Conservation (phyloP, 2,888 invertebrate genomes). For the Rhingia campestris region DNA sequence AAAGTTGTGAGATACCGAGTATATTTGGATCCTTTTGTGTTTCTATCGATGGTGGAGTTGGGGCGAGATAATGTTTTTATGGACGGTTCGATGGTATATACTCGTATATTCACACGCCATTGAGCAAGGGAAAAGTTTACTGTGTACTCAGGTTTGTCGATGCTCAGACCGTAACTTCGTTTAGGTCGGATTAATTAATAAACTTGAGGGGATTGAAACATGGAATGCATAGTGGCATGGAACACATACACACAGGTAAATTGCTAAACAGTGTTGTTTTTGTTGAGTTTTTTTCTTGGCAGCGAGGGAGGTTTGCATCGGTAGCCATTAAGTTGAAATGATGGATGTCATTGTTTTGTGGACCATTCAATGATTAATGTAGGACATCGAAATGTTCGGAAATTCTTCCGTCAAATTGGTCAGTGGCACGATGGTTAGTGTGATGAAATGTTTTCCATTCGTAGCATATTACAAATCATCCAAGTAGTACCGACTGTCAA, state of each 20-base stretch:
- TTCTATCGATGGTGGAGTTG: neutral
- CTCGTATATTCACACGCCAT: slow-evolving; percentile 24
- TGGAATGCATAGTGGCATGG: slow-evolving; percentile 8
- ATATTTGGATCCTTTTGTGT: neutral
- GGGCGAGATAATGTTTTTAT: slow-evolving; percentile 21
- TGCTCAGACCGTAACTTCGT: slow-evolving; percentile 18
- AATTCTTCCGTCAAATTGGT: no score
- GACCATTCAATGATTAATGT: no score
- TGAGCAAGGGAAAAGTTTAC: slow-evolving; percentile 22
- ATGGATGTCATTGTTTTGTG: no score
- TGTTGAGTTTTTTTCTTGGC: no score
- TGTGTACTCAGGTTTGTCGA: slow-evolving; percentile 7
- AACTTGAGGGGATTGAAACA: slow-evolving; percentile 42
- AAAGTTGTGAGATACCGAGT: slow-evolving; percentile 19
- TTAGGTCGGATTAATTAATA: slow-evolving; percentile 56
- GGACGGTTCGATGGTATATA: neutral
- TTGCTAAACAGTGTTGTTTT: no score
- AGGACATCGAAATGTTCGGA: no score
- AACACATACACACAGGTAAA: neutral
- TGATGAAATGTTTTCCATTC: no score
- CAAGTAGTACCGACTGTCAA: no score
- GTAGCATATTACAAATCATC: no score
- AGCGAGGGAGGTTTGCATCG: no score
- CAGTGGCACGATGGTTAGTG: no score
- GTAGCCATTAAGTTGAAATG: no score